Percentiles rank a stretch among this genome's conserved stretches.
Conservation (phyloP, 2,888 invertebrate genomes). For the Xanthorhoe designata region DNA sequence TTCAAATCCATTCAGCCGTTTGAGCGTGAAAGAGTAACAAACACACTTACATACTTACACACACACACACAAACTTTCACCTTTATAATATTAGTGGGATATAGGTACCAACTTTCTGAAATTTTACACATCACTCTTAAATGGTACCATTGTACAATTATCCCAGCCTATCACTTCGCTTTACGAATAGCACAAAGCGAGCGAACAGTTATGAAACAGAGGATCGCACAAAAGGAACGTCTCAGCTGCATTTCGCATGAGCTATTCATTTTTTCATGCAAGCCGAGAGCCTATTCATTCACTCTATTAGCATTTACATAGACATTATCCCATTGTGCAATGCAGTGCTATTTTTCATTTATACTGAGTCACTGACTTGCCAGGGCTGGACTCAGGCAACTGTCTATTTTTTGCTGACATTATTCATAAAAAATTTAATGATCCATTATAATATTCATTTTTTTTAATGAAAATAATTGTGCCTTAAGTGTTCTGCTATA, state of each 20-base stretch:
- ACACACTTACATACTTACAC: too few species aligned
- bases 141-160: neutral
- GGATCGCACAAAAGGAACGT: neutral
- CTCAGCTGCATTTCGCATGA: constrained; percentile 15
- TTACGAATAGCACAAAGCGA: neutral
- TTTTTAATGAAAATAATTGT: neutral
- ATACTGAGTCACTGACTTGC: constrained; percentile 21
- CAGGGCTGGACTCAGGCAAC: constrained; percentile 11
- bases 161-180: neutral
- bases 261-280: constrained; percentile 29
- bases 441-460: too few species aligned
- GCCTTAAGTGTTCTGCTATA: too few species aligned
- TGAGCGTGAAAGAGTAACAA: too few species aligned
- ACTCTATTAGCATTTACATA: constrained; percentile 35
- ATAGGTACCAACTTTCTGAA: too few species aligned
- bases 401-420: neutral
- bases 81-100: too few species aligned
- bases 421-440: too few species aligned
- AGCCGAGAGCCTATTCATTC: constrained; percentile 27
- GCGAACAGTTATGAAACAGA: constrained; percentile 1
- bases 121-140: too few species aligned
- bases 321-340: constrained; percentile 33
- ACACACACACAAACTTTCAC: too few species aligned
- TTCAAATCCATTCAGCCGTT: too few species aligned
- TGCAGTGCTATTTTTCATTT: constrained; percentile 37